Conservation (phyloP, 2,113 vertebrate species). For the Mystacornis crossleyi region DNA sequence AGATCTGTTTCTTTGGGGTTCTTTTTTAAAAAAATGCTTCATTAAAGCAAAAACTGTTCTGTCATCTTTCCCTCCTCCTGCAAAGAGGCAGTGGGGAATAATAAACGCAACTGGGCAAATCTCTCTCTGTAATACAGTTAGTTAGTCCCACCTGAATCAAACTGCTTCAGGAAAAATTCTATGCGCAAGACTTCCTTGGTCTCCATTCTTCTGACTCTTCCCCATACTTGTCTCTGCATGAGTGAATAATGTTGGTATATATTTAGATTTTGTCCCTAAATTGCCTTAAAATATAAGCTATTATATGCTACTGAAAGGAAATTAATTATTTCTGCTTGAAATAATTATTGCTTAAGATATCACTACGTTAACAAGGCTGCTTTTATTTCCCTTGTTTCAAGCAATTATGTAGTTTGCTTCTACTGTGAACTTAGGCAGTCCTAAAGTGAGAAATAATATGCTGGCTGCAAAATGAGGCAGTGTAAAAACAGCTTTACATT, state of each 20-base stretch:
- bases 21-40: background rate
- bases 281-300: background rate
- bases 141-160: background rate
- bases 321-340: constrained; percentile 32
- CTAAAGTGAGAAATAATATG: background rate
- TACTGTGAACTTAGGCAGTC: background rate
- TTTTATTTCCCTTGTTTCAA: constrained; percentile 29
- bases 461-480: background rate
- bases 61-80: background rate
- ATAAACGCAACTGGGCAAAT: background rate
- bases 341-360: constrained; percentile 25
- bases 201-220: background rate
- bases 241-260: background rate
- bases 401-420: constrained; percentile 29
- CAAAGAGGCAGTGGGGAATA: background rate
- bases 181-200: background rate
- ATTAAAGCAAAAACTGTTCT: background rate
- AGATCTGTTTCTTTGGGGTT: background rate
- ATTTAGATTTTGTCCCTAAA: background rate
- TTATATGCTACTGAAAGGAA: background rate
- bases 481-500: background rate
- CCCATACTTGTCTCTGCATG: background rate
- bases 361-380: background rate
- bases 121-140: background rate
- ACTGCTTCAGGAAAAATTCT: background rate